Conservation (phyloP, 2,888 invertebrate genomes). For the Apotomis betuletana region DNA sequence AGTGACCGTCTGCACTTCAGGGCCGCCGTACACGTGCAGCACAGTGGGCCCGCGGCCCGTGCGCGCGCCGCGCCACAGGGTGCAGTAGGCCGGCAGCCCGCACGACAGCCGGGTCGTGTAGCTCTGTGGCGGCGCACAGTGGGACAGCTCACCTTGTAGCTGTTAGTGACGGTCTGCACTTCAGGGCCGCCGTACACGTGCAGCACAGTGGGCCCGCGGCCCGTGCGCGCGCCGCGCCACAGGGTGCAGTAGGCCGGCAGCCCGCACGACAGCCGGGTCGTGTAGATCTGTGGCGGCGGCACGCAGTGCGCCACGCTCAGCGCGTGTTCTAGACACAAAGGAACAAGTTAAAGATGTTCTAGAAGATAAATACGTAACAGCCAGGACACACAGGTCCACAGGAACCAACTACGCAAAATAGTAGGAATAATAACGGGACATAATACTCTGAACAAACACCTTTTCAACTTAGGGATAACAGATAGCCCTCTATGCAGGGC, state of each 20-base stretch:
- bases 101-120: constrained; percentile 47
- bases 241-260: constrained; percentile 90
- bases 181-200: constrained; percentile 99
- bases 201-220: constrained; percentile 94
- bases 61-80: constrained; percentile 59
- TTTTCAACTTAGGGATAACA: too few species aligned
- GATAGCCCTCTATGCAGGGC: too few species aligned
- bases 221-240: constrained; percentile 85
- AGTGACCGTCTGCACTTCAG: constrained; percentile 96
- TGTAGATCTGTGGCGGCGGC: constrained; percentile 70
- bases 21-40: constrained; percentile 95
- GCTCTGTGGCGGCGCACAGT: constrained; percentile 60
- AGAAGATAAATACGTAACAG: too few species aligned
- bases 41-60: constrained; percentile 57
- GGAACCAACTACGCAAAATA: too few species aligned
- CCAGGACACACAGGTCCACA: too few species aligned
- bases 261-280: constrained; percentile 71
- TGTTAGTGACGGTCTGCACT: constrained; percentile 98
- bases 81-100: too few species aligned
- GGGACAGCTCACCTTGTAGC: constrained; percentile 88
- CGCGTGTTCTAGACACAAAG: constrained; percentile 56
- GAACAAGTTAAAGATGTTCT: too few species aligned
- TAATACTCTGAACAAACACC: too few species aligned
- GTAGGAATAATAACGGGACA: too few species aligned
- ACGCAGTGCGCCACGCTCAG: constrained; percentile 54